Percentiles rank a stretch among this genome's conserved stretches.
These are phyloP conservation scores for Fulica atra DNA, from an alignment of 2,113 vertebrate species.

Conservation along the genomic window DNA sequence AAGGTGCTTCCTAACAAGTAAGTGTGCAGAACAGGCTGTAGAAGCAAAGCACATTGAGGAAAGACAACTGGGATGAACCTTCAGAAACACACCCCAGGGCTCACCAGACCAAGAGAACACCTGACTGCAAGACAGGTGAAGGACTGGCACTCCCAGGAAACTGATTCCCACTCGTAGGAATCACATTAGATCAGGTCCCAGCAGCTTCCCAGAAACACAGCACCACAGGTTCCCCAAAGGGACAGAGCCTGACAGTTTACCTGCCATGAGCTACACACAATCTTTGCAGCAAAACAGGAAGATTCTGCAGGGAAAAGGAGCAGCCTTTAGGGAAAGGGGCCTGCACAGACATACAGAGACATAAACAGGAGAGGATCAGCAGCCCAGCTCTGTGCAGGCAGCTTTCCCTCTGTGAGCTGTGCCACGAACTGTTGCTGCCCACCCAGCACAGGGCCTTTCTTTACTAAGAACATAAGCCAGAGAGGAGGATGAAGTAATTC, in stretches of 20 bases:
- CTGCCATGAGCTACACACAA: neutral
- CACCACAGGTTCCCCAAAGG: fast-evolving
- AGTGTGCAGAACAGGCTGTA: neutral
- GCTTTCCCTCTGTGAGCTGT: fast-evolving
- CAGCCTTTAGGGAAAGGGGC: neutral
- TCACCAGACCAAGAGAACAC: neutral
- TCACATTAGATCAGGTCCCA: neutral
- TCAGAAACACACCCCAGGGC: neutral
- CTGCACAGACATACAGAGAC: neutral
- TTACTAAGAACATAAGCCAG: neutral
- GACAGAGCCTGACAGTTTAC: neutral
- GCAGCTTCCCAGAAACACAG: neutral
- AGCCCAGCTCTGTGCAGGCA: neutral
- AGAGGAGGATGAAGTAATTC: neutral
- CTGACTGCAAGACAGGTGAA: neutral
- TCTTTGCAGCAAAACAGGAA: neutral
- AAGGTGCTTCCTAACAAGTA: neutral
- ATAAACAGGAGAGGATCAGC: neutral
- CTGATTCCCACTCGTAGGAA: neutral
- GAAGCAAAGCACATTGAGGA: neutral
- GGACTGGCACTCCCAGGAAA: neutral
- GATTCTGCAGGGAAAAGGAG: neutral
- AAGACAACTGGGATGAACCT: neutral
- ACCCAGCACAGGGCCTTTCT: neutral
- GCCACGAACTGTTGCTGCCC: fast-evolving